A percentile compares a stretch with the other conserved stretches of the same genome.
phyloP scores from a whole-genome alignment of 2,888 invertebrate genomes.

The Cephus pulcher region DNA sequence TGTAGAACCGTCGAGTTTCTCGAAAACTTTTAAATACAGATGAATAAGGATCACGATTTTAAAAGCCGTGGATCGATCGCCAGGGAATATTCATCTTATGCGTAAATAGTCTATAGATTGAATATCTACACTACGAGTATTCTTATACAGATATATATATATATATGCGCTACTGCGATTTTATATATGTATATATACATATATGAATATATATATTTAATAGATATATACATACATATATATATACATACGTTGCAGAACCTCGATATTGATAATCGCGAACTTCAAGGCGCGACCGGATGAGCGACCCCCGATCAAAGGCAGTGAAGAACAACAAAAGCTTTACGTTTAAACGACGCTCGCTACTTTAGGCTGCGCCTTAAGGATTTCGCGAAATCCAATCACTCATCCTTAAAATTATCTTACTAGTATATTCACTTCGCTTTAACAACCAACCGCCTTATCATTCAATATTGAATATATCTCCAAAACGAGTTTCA shows the following conservation, averaged over 20 bases:
- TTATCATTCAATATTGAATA: background rate
- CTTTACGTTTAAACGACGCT: slow-evolving; percentile 50
- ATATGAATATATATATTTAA: too few relatives aligned
- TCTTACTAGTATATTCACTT: background rate
- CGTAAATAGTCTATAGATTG: background rate
- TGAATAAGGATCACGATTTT: background rate
- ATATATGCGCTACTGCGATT: too few relatives aligned
- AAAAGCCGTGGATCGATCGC: background rate
- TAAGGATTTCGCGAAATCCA: background rate
- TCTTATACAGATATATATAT: background rate
- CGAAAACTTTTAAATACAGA: background rate
- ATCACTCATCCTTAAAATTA: background rate
- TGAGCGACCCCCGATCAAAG: slow-evolving; percentile 48
- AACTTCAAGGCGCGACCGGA: background rate
- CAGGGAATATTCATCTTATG: background rate
- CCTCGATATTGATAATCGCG: background rate
- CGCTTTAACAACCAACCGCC: slow-evolving; percentile 6
- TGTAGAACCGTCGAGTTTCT: background rate
- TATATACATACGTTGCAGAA: background rate
- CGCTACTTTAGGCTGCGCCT: slow-evolving; percentile 24
- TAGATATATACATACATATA: too few relatives aligned
- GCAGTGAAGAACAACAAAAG: slow-evolving; percentile 51
- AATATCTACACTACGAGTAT: background rate
- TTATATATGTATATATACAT: too few relatives aligned
- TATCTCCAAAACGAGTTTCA: slow-evolving; percentile 1